Conservation (phyloP, 2,797 vertebrate genomes). For the Phyllotis vaccarum region DNA sequence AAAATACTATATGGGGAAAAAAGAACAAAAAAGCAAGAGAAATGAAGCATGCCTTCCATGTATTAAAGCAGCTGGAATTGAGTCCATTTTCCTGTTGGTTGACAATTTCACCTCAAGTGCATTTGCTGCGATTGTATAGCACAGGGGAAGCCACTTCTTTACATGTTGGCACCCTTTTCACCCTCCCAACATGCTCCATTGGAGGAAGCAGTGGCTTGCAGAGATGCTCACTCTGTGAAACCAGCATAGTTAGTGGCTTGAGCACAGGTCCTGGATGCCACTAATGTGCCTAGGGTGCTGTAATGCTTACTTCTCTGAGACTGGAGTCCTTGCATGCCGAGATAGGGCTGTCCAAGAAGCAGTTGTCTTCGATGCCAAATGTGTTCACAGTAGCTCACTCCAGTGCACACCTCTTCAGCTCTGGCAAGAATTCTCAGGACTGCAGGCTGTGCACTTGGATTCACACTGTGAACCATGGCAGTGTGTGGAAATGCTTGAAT, state of each 20-base stretch:
- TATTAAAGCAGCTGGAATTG: background rate
- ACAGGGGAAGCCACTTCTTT: slow-evolving; percentile 14
- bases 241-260: slow-evolving; percentile 10
- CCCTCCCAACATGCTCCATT: background rate
- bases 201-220: background rate
- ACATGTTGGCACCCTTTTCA: background rate
- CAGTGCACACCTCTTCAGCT: slow-evolving; percentile 48
- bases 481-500: slow-evolving; percentile 30
- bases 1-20: background rate
- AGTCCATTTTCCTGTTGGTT: background rate
- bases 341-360: background rate
- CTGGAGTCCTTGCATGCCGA: slow-evolving; percentile 19
- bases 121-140: background rate
- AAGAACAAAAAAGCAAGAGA: background rate
- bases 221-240: slow-evolving; percentile 43
- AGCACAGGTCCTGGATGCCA: background rate
- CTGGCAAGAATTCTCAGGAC: slow-evolving; percentile 59
- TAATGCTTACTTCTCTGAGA: background rate
- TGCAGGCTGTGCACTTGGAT: background rate
- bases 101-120: background rate
- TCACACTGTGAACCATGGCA: slow-evolving; percentile 19
- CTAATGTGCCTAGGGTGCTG: background rate
- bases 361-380: slow-evolving; percentile 44
- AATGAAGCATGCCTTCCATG: background rate
- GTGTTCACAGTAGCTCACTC: slow-evolving; percentile 41